Conservation (phyloP, 2,113 vertebrate species). For the Ptyas mucosa region DNA sequence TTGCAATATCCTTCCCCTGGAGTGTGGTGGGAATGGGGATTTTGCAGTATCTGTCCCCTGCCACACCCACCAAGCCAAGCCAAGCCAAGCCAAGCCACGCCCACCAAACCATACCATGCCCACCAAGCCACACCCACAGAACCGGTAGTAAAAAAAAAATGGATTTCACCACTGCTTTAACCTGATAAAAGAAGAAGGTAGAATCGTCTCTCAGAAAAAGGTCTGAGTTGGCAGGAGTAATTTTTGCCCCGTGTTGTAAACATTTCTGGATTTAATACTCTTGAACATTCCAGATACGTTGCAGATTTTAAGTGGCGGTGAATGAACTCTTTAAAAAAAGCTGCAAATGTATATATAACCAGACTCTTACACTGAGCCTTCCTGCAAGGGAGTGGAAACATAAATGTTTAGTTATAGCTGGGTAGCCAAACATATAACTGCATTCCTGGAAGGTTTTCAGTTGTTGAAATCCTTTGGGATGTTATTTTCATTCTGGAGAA, state of each 20-base stretch:
- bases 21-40: too few relatives aligned
- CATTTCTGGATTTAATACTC: background rate
- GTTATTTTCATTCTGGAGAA: background rate
- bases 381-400: background rate
- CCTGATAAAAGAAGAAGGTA: background rate
- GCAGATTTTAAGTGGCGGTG: slow-evolving; percentile 5
- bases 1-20: too few relatives aligned
- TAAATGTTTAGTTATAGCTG: slow-evolving; percentile 16
- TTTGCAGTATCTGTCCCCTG: too few relatives aligned
- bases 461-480: background rate
- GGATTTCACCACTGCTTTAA: too few relatives aligned
- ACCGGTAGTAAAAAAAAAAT: too few relatives aligned
- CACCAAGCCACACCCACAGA: too few relatives aligned
- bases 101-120: too few relatives aligned
- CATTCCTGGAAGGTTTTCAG: slow-evolving; percentile 1
- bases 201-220: background rate
- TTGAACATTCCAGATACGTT: slow-evolving; percentile 2
- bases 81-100: too few relatives aligned
- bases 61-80: too few relatives aligned
- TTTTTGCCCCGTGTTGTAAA: background rate
- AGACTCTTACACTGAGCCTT: background rate
- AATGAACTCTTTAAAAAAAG: slow-evolving; percentile 1
- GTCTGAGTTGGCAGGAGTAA: background rate
- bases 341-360: background rate
- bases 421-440: slow-evolving; percentile 9